phyloP scores from a whole-genome alignment of 2,888 invertebrate genomes.

The Leucophenga maculata region DNA sequence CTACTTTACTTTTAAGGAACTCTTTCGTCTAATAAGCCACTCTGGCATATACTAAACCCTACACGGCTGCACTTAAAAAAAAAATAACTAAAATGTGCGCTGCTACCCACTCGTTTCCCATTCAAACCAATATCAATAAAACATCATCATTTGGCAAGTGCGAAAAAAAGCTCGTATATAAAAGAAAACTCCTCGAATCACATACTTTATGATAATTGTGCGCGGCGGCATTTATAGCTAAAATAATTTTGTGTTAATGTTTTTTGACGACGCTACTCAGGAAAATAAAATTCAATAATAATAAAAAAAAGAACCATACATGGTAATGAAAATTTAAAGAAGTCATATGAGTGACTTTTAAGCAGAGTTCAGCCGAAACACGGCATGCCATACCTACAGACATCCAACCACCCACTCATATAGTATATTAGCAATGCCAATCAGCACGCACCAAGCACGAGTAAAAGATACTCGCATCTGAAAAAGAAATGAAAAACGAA shows the following conservation, averaged over 20 bases:
- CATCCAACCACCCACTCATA: not conserved
- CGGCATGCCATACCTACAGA: not conserved
- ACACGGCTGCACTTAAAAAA: no score
- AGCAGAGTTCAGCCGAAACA: not conserved
- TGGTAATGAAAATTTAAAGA: constrained; percentile 3
- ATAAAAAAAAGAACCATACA: constrained; percentile 9
- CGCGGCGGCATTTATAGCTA: constrained; percentile 3
- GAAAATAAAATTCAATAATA: constrained; percentile 11
- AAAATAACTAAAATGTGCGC: no score
- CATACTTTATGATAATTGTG: constrained; percentile 23
- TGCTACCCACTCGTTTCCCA: no score
- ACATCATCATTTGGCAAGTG: no score
- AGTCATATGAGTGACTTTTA: not conserved
- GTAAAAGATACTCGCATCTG: not conserved
- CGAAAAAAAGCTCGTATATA: no score
- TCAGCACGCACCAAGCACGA: constrained; percentile 1
- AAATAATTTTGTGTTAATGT: constrained; percentile 24
- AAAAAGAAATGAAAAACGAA: no score
- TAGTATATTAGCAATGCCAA: not conserved
- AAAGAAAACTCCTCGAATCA: constrained; percentile 1
- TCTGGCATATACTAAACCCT: no score
- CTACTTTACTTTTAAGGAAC: no score
- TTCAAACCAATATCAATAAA: no score
- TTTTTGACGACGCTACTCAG: not conserved
- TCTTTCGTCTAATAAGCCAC: no score